Base-by-base conservation (phyloP, 2,888 invertebrate genomes). In the Tipula vernalis region DNA sequence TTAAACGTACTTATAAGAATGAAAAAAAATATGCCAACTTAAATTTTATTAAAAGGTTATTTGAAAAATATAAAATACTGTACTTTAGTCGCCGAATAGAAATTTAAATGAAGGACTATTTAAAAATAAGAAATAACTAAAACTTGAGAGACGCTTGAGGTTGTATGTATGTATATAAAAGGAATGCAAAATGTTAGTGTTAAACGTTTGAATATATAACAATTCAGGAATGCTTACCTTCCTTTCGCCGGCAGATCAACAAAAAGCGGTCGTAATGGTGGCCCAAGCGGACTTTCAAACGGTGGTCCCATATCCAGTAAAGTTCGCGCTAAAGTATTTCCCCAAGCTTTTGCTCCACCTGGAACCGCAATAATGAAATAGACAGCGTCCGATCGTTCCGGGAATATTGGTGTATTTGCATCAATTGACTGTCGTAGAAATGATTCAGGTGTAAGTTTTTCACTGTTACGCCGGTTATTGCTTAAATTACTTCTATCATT, bases 301-400 rank as follows among this genome's bases (percentile, higher is more conserved):
- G 89, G 89, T 86, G 89, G 89, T 12, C 89, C 89, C 89, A 89
- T 89, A 87, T 89, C 89, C 57, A 89, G 87, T 12, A 89, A 87
- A 15, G 89, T 88, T 5, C 89, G 86, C 36, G 89, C 89, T 15
- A 89, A 87, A 13, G 88, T 88, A 85, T 89, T 88, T 71, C 89
- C 88, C 89, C 89, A 89, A 83, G 88, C 87, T 88, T 89, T 89
- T 36, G 89, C 89, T 44, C 89, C 89, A 28, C 89, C 89, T 87
- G 88, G 88, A n/a, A 89, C 89, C 87, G 89, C 89, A 36, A 89
- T 89, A 85, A 89, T 88, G 87, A 89, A 89, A 87, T 89, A 89
- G 41, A 89, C 89, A 15, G 89, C 89, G 88, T 89, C 89, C 5
- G 88, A 86, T 86, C 89, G 88, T 83, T 89, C 89, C 6, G 89